Conservation (phyloP, 1,140 invertebrate genomes). For the Drosophila azteca region DNA sequence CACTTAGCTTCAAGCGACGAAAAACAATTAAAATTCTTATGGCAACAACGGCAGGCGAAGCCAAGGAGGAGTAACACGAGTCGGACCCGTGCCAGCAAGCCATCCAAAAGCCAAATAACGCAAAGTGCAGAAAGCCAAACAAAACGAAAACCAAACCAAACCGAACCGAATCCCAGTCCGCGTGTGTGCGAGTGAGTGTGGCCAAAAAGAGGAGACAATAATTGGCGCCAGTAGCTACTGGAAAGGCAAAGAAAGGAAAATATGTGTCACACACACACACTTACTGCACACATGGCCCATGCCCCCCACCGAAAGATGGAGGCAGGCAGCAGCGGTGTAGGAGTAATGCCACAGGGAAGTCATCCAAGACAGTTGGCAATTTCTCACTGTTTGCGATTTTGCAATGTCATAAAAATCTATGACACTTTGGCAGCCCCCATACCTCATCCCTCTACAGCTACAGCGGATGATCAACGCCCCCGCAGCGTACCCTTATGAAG, state of each 20-base stretch:
- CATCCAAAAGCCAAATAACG: constrained; percentile 19
- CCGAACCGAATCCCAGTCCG: constrained; percentile 7
- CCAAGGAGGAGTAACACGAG: neutral
- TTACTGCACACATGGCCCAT: constrained; percentile 36
- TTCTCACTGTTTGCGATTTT: constrained; percentile 39
- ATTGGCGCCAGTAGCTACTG: constrained; percentile 48
- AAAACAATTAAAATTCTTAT: constrained; percentile 57
- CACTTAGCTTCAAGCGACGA: constrained; percentile 20
- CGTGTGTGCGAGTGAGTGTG: constrained; percentile 15
- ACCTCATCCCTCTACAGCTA: neutral
- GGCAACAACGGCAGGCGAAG: constrained; percentile 34
- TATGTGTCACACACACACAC: constrained; percentile 51
- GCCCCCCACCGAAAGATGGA: neutral
- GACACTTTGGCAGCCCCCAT: too few relatives aligned
- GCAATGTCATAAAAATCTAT: constrained; percentile 55
- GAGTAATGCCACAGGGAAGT: constrained; percentile 1
- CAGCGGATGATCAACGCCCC: constrained; percentile 30
- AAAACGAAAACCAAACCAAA: constrained; percentile 15
- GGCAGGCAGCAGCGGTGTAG: neutral
- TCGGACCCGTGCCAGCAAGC: constrained; percentile 8
- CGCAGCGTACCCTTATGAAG: neutral
- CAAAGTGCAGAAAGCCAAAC: constrained; percentile 42
- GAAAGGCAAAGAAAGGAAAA: constrained; percentile 15
- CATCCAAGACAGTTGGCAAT: constrained; percentile 27
- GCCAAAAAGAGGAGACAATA: constrained; percentile 51